Evolutionary conservation across 2,113 vertebrate genomes (phyloP), one percentile per base, ranked within the genome.

Genomic region (Clinocottus analis): DNA sequence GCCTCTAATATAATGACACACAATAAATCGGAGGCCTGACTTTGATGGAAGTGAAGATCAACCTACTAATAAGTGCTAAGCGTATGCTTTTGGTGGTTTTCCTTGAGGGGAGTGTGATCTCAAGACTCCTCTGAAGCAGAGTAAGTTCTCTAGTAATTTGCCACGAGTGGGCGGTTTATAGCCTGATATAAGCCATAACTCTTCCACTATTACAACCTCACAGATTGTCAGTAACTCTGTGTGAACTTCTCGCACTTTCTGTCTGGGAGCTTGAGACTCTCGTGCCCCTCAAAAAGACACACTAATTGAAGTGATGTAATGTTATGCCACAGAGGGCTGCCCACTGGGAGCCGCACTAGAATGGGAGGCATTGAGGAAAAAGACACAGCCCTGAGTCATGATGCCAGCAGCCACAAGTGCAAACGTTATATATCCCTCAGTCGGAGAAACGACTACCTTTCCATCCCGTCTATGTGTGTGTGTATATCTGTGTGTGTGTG

Each of bases 241-340:
- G 77, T 87, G 81, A 88, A 90, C 75, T 41, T 59, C 59, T 43
- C 4, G 47, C 39, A 60, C 39, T 63, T 69, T 79, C 77, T 80
- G 72, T 82, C 85, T 68, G 74, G 65, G 51, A 81, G 72, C 79
- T 66, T n/a, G 7, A 58, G 63, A 73, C 82, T 75, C 72, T 82
- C n/a, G 47, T 45, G 33, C 81, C 74, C 85, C 78, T 85, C 76
- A 81, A 82, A 89, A 85, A 45, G 70, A 74, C 80, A 79, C 14
- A 23, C 87, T 92, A 91, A 88, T 86, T 87, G 88, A 87, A 89
- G 87, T 93, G 92, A 94, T 91, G 93, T 93, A 91, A 93, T 91
- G 86, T 91, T 86, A 85, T 84, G 91, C 89, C 81, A 77, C 83
- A 71, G 90, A 89, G 76, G 65, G 68, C 80, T 77, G 85, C 79